Base-by-base conservation (phyloP, 2,113 vertebrate genomes). In the Aleadryas rufinucha region DNA sequence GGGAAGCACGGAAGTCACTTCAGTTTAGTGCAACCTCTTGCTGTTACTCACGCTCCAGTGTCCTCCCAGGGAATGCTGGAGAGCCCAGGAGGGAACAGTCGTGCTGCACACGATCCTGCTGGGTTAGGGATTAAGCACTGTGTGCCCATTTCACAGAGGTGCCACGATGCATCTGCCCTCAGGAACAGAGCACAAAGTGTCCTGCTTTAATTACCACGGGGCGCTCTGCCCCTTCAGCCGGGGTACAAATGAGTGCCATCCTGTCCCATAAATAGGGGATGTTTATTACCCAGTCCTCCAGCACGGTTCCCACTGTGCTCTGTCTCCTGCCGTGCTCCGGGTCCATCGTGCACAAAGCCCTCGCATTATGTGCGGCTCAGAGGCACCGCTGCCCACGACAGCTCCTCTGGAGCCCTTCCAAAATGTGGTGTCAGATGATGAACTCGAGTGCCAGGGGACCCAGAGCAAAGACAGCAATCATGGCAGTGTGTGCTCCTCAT, bases 351-450 rank as follows among this genome's bases (percentile, higher is more conserved):
- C 94, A 95, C 90, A 93, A 87, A 45, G n/a, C 83, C 61, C 49
- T 69, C 26, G 0, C 88, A 54, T 92, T 92, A 71, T n/a, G 60
- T 76, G 90, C 3, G 10, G 76, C 87, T 91, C 83, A 66, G 30
- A 61, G 95, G 35, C 93, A 86, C 33, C 56, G 14, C 83, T 89
- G 94, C 72, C 87, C 83, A 84, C 23, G 35, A 84, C 86, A 37
- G 80, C 86, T 89, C 26, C 86, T 56, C 89, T 93, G 92, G 91
- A 95, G 89, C 86, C 84, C 76, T 87, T 95, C 94, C 94, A 92
- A 77, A 93, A 66, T 13, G 28, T 8, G 87, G 33, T 77, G 90
- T 90, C 96, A 96, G 52, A 89, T 30, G 76, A 88, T 80, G 89
- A 86, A 83, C 90, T 52, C 49, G 14, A 91, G 61, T 14, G 10